These are phyloP conservation scores for Xestia rhomboidea DNA, from an alignment of 2,888 invertebrate species.

Conservation along the genomic window DNA sequence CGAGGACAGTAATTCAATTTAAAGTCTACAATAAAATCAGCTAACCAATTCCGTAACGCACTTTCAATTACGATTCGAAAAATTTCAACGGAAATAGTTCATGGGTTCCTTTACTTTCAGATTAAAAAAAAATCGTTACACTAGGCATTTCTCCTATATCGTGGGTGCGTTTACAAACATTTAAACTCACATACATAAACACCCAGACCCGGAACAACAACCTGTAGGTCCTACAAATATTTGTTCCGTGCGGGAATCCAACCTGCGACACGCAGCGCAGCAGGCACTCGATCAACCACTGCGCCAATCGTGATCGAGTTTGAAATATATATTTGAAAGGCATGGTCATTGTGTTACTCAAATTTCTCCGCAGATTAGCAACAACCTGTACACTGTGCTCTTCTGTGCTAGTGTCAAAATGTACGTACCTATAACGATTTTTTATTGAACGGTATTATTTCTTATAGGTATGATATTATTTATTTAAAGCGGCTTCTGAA, in stretches of 20 bases:
- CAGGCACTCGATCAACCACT: too few relatives aligned
- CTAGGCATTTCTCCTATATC: too few relatives aligned
- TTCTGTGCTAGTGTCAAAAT: background rate
- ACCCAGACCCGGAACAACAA: too few relatives aligned
- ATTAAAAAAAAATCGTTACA: too few relatives aligned
- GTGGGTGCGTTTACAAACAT: too few relatives aligned
- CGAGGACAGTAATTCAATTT: background rate
- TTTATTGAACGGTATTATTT: background rate
- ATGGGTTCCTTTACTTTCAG: background rate
- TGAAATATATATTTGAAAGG: background rate
- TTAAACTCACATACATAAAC: too few relatives aligned
- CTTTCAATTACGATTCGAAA: background rate
- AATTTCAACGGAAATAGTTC: background rate
- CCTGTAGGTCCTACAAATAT: too few relatives aligned
- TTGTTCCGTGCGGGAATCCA: too few relatives aligned
- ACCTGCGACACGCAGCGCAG: too few relatives aligned
- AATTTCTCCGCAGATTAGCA: background rate
- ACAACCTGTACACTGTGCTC: background rate
- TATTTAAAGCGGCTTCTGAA: background rate
- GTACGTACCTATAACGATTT: background rate
- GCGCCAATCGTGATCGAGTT: background rate
- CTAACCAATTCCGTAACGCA: background rate
- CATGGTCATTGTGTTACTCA: background rate
- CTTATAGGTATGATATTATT: background rate
- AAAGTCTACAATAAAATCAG: background rate